Conservation (phyloP, 2,113 vertebrate genomes). For the Peromyscus maniculatus region DNA sequence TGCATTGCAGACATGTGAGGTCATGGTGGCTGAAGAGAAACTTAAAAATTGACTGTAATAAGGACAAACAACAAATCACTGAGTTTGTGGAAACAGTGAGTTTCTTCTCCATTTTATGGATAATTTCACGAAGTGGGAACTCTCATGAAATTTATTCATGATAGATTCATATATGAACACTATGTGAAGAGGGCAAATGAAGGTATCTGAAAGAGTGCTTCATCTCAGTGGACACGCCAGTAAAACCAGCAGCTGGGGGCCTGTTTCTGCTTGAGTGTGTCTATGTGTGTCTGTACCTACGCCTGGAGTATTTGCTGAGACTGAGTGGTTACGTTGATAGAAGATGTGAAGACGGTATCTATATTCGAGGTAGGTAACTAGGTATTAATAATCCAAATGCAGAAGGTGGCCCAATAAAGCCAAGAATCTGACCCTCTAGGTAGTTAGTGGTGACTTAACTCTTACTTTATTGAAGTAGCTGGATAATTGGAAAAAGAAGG, state of each 20-base stretch:
- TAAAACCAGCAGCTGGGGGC: neutral
- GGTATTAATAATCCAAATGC: neutral
- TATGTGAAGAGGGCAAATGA: neutral
- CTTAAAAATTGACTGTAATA: neutral
- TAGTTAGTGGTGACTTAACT: neutral
- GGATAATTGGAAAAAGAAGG: neutral
- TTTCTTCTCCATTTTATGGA: neutral
- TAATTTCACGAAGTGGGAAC: neutral
- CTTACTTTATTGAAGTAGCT: neutral
- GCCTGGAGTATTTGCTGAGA: neutral
- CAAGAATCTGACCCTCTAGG: neutral
- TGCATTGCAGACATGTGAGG: neutral
- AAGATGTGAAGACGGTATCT: neutral
- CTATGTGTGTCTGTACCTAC: neutral
- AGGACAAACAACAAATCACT: neutral
- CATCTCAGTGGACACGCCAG: neutral
- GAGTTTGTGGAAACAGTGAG: neutral
- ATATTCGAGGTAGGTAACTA: neutral
- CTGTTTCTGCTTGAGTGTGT: neutral
- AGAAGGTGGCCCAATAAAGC: neutral
- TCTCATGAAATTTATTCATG: neutral
- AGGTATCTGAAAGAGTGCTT: neutral
- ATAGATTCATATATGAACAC: neutral
- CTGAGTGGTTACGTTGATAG: neutral
- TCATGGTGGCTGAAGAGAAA: neutral